phyloP scores from a whole-genome alignment of 2,888 invertebrate genomes.

The Idaea straminata region DNA sequence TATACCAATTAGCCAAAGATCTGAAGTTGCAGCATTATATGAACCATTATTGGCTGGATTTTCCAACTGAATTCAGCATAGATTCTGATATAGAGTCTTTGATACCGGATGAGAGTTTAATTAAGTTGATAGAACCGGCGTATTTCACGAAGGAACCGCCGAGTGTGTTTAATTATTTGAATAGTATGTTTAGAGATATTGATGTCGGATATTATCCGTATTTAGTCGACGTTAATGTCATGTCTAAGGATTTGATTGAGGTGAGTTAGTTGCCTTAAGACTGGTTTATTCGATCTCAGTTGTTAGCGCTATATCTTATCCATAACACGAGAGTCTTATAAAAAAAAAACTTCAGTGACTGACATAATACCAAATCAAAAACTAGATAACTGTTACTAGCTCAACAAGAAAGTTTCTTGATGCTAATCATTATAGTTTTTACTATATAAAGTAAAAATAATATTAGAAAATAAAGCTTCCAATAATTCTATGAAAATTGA shows the following conservation, averaged over 20 bases:
- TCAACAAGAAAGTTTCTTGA: too few species aligned
- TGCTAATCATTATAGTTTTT: too few species aligned
- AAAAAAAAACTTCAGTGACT: too few species aligned
- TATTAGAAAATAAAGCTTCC: too few species aligned
- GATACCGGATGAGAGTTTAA: constrained; percentile 78
- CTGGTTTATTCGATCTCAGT: too few species aligned
- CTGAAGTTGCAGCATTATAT: constrained; percentile 85
- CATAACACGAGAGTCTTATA: too few species aligned
- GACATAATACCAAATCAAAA: too few species aligned
- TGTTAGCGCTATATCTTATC: too few species aligned
- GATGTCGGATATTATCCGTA: constrained; percentile 84
- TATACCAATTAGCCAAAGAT: constrained; percentile 89
- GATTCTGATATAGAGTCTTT: constrained; percentile 67
- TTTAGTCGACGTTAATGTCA: constrained; percentile 85
- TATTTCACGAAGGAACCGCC: constrained; percentile 84
- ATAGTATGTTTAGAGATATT: constrained; percentile 80
- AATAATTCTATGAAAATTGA: too few species aligned
- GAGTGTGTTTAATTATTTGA: constrained; percentile 85
- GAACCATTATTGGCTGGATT: constrained; percentile 92
- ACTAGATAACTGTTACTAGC: too few species aligned
- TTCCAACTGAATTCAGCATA: constrained; percentile 81
- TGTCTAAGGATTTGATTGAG: constrained; percentile 87
- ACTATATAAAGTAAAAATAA: too few species aligned
- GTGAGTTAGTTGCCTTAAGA: constrained; percentile 62
- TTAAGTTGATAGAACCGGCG: constrained; percentile 80